Base-by-base conservation (phyloP, 2,113 vertebrate genomes). In the Leptobrachium leishanense region DNA sequence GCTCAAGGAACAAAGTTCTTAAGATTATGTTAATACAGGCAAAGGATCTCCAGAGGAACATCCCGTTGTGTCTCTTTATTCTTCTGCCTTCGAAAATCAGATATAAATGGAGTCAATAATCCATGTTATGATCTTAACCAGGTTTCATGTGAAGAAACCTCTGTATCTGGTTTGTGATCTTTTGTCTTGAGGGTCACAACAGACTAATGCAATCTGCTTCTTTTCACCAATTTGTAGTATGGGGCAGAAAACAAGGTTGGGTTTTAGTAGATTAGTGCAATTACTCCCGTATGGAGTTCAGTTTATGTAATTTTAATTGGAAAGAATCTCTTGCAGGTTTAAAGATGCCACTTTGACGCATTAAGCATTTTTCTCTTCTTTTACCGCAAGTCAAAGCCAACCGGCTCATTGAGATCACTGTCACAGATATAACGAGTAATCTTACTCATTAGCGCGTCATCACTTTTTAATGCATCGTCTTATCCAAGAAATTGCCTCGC, bases 31-130 rank as follows among this genome's bases (percentile, higher is more conserved):
- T 73, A 74, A 73, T 80, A 62, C 70, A 67, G 70, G 77, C 74
- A 63, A 80, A 67, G 3, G 73, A 44, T 80, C 77, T 80, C 77
- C 68, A 68, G 77, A 59, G 77, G 73, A 79, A 43, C 13, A 66
- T 20, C 41, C 70, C 70, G 12, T 41, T 64, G 31, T 74, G 44
- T 62, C 44, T 41, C 68, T 54, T 65, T 72, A 64, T 79, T 64
- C 76, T 65, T 42, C 43, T 64, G 11, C 57, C 6, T 43, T 43
- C 54, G 3, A 41, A 71, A 20, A 63, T 71, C 41, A 46, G 64
- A 63, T 72, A 79, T 72, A 54, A 59, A 79, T 65, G 15, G 57
- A 53, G 9, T 31, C 63, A 43, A 76, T 54, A 68, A 68, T 76
- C 40, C 3, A 53, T 57, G 43, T 41, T 43, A 44, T 59, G 53